Evolutionary conservation across 2,113 vertebrate species (phyloP).

Genomic region (Ctenodactylus gundi): DNA sequence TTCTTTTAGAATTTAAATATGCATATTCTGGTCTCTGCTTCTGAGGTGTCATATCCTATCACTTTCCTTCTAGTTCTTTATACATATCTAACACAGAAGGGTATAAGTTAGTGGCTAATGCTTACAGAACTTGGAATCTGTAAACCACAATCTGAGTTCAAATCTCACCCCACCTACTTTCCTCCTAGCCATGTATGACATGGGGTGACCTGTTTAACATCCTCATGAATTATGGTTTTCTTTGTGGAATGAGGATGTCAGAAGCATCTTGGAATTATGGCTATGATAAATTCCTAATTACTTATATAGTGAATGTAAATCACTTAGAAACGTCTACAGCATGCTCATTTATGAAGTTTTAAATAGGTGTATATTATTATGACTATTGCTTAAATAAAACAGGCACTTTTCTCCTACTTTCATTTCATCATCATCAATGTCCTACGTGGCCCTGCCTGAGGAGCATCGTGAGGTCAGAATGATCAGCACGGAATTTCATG

Average conservation of each 20-base stretch:
- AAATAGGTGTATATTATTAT: not conserved
- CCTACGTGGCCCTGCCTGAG: too few species aligned
- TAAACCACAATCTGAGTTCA: not conserved
- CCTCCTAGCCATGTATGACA: not conserved
- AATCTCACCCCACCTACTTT: not conserved
- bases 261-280: not conserved
- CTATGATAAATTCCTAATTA: not conserved
- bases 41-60: not conserved
- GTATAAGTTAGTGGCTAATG: not conserved
- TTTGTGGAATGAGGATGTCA: not conserved
- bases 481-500: too few species aligned
- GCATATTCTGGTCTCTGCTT: not conserved
- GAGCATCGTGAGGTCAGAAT: too few species aligned
- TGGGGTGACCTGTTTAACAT: not conserved
- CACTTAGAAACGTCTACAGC: too few species aligned
- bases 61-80: not conserved
- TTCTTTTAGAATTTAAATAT: not conserved
- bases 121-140: not conserved
- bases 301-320: not conserved
- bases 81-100: not conserved
- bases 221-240: not conserved
- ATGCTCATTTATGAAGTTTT: not conserved
- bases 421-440: too few species aligned
- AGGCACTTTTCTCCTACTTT: not conserved
- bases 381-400: not conserved